Evolutionary conservation across 2,113 vertebrate genomes (phyloP), one percentile per base, ranked within the genome.

Genomic region (Chaetura pelagica): DNA sequence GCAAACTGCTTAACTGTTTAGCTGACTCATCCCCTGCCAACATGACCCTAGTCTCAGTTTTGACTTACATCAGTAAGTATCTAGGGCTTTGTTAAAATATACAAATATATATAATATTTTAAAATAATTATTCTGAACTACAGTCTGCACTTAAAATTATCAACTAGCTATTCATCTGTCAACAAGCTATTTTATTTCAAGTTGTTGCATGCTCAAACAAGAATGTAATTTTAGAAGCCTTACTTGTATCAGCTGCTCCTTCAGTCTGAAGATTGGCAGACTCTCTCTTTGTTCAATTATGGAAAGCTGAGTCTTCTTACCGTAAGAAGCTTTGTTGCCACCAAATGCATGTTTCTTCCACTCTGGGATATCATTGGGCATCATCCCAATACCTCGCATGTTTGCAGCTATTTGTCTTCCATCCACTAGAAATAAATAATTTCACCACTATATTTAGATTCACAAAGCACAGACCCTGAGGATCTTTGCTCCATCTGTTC

Each of bases 341-440:
- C 99, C 99, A 93, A 99, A 99, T 0, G 99, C 99, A 67, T 99
- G 99, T 88, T 99, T 99, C 98, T 99, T 99, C 99, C 99, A 99
- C 96, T 99, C 99, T 0, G 99, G 99, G 95, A 99, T 99, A 96
- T 99, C 99, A 7, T 99, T 99, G 74, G 99, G 99, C 99, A 99
- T 99, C 99, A 99, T 99, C 76, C 99, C 99, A 84, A 99, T 99
- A n/a, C 99, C 99, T 69, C 99, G 95, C 99, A 99, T 99, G 97
- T 99, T 99, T 83, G 99, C 99, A 24, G 99, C 99, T 61, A 99
- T 99, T 98, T 99, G 99, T 84, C 99, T 98, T 35, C 99, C 99
- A 58, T 99, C 99, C 78, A 92, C 99, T 62, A 54, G 54, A 32
- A 14, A 51, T 75, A 88, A 90, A 82, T 2, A n/a, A 38, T 64